phyloP scores from a whole-genome alignment of 2,888 invertebrate genomes.

The Reticulitermes lucifugus region DNA sequence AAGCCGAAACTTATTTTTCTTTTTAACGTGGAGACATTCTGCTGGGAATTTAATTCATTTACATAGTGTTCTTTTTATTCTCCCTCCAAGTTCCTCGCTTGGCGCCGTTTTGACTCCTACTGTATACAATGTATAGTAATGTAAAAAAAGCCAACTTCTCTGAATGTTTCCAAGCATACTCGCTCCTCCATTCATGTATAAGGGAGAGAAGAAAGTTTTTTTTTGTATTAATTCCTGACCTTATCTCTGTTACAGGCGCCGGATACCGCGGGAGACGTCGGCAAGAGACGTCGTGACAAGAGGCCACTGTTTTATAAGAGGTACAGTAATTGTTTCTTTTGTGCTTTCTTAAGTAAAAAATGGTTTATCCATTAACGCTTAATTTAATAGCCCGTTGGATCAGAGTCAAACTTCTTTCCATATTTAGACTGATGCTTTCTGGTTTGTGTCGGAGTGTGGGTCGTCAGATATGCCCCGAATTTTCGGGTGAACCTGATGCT shows the following conservation, averaged over 20 bases:
- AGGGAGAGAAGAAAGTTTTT: not conserved
- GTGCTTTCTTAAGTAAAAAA: not conserved
- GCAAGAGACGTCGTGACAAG: not conserved
- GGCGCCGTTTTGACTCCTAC: slow-evolving; percentile 20
- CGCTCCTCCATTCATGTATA: not conserved
- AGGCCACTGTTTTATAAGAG: not conserved
- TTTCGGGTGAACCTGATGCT: too few relatives aligned
- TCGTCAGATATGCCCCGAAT: too few relatives aligned
- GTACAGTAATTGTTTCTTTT: not conserved
- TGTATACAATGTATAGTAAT: not conserved
- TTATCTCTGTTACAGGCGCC: slow-evolving; percentile 36
- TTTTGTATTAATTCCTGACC: slow-evolving; percentile 30
- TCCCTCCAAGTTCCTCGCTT: not conserved
- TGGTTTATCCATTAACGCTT: not conserved
- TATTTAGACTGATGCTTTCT: too few relatives aligned
- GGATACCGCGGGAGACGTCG: slow-evolving; percentile 21
- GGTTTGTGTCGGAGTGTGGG: too few relatives aligned
- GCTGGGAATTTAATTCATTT: slow-evolving; percentile 33
- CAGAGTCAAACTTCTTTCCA: too few relatives aligned
- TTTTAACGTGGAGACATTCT: not conserved
- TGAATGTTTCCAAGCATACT: not conserved
- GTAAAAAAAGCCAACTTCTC: not conserved
- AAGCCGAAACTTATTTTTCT: not conserved
- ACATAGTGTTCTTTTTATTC: slow-evolving; percentile 15
- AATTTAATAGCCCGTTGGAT: not conserved